Evolutionary conservation across 1,140 invertebrate species (phyloP), one percentile per base, ranked within the genome.

Genomic region (Lepidotrigona ventralis): DNA sequence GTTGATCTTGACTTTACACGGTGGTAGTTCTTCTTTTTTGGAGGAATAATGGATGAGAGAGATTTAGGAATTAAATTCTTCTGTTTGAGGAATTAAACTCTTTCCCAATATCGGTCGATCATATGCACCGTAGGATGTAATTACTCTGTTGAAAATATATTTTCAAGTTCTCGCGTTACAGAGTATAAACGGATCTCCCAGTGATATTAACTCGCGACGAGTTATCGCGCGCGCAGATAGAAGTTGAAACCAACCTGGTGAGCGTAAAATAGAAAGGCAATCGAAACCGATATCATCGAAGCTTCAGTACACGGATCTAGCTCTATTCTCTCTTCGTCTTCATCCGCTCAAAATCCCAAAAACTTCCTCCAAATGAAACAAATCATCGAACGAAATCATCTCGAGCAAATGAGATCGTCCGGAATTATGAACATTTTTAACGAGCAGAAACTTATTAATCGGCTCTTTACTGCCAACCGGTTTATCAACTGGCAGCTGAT

Each of bases 221-320:
- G 6, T 29, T 19, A 19, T 17, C 26, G 64, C 26, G 3, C 64
- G 15, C 17, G 19, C 21, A 12, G 29, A 70, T 33, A 69, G 12
- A 46, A 46, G 21, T 21, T 12, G 39, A n/a, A n/a, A 68, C 66
- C 19, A 12, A 21, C 66, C 19, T 39, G 26, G 66, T 68, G 39
- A 70, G 46, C 68, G 33, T 70, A 70, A 69, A 46, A 46, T 69
- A 69, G 68, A 70, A 70, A 70, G 68, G 33, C 39, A 70, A 70
- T 46, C 12, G 68, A 70, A 70, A 70, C 21, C 68, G 68, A 23
- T 69, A 39, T 46, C 23, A 39, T 69, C 33, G 21, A 46, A 46
- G 19, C 39, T n/a, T 21, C 39, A 39, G 12, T 23, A 46, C 39
- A 46, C 66, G 29, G 15, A n/a, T 17, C 39, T 17, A 9, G 11